These are phyloP conservation scores for Dissostichus mawsoni DNA, from an alignment of 2,113 vertebrate species.

Conservation along the genomic window DNA sequence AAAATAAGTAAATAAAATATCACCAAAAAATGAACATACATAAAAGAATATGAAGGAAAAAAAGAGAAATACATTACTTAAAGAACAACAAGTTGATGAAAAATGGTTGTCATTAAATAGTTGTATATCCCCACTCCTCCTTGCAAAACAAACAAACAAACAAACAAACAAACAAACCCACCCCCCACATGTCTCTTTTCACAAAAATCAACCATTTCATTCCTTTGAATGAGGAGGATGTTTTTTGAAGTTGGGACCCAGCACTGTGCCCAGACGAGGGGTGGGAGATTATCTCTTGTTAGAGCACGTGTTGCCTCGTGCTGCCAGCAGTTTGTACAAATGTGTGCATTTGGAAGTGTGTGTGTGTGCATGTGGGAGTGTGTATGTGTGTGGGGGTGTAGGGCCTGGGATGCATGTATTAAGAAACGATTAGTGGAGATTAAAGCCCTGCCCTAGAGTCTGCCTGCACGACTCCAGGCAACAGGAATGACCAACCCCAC, in stretches of 20 bases:
- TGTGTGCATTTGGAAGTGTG: constrained; percentile 29
- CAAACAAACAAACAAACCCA: no score
- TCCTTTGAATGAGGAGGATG: constrained; percentile 21
- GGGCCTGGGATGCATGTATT: constrained; percentile 78
- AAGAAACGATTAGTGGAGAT: constrained; percentile 88
- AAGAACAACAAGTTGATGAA: no score
- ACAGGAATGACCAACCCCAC: constrained; percentile 71
- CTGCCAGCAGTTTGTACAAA: constrained; percentile 44
- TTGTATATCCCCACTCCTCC: no score
- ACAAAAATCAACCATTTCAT: neutral
- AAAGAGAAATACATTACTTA: no score
- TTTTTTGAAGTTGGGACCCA: constrained; percentile 40
- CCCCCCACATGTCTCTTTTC: no score
- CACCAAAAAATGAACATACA: no score
- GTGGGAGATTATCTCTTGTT: constrained; percentile 67
- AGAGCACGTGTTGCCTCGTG: constrained; percentile 45
- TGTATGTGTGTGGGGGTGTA: constrained; percentile 27
- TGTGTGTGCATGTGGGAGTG: constrained; percentile 37
- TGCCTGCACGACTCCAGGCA: constrained; percentile 76
- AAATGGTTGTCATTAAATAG: no score
- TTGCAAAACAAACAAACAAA: no score
- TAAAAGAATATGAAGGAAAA: no score
- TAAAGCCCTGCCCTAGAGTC: constrained; percentile 82
- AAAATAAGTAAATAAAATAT: no score
- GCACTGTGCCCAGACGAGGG: constrained; percentile 19